Conservation (phyloP, 2,797 vertebrate species). For the Chloroceryle inda region DNA sequence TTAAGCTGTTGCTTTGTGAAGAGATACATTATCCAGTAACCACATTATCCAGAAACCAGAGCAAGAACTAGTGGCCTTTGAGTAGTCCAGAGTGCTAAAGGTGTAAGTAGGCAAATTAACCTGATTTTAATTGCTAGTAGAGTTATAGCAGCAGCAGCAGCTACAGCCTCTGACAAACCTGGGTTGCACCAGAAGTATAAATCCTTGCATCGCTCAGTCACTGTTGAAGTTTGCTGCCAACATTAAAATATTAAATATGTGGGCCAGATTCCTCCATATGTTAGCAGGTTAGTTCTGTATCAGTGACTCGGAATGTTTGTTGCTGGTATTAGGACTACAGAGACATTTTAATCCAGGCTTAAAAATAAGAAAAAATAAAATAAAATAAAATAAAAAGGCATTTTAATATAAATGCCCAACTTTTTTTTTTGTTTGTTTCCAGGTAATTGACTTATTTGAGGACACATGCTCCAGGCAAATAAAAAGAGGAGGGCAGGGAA, state of each 20-base stretch:
- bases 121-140: background rate
- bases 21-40: background rate
- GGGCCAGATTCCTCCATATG: background rate
- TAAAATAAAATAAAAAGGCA: background rate
- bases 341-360: background rate
- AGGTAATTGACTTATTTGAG: background rate
- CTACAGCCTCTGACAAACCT: background rate
- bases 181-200: background rate
- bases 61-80: background rate
- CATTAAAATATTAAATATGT: background rate
- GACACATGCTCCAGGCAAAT: accelerated
- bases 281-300: background rate
- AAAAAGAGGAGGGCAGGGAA: background rate
- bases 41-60: background rate
- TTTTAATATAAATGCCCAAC: background rate
- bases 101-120: background rate
- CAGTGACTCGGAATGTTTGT: background rate
- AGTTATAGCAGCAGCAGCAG: background rate
- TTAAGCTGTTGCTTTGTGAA: background rate
- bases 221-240: background rate
- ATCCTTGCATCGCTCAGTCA: background rate
- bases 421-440: background rate
- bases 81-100: background rate
- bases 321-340: background rate
- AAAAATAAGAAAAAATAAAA: background rate